Conservation (phyloP, 2,113 vertebrate species). For the Isurus oxyrinchus region DNA sequence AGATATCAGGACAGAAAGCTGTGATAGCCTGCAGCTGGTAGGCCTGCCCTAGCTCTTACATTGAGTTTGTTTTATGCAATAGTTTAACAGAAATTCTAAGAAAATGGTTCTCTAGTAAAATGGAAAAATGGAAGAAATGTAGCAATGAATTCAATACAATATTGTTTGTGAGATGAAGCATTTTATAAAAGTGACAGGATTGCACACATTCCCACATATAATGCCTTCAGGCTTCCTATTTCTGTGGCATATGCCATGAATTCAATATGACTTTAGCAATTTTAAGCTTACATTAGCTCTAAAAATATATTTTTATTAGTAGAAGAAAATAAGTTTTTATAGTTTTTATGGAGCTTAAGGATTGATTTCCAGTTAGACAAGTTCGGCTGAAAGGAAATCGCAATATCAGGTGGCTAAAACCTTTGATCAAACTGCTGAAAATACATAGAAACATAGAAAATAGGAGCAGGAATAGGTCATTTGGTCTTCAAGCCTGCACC, state of each 20-base stretch:
- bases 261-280: not conserved
- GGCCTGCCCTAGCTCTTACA: not conserved
- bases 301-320: not conserved
- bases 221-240: not conserved
- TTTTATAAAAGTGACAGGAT: conserved; percentile 8
- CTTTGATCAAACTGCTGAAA: not conserved
- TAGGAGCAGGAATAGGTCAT: too few relatives aligned
- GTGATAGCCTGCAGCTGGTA: not conserved
- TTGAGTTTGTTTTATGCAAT: not conserved
- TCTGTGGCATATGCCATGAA: not conserved
- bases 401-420: not conserved
- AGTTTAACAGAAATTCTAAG: not conserved
- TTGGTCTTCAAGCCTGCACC: too few relatives aligned
- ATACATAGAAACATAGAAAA: too few relatives aligned
- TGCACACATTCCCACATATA: not conserved
- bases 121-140: not conserved
- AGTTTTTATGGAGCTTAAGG: not conserved
- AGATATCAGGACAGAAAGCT: not conserved
- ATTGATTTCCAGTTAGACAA: not conserved
- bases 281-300: not conserved
- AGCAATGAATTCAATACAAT: not conserved
- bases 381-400: not conserved
- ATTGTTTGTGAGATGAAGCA: conserved; percentile 3
- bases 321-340: not conserved
- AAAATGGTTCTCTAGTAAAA: not conserved